phyloP scores from a whole-genome alignment of 2,888 invertebrate species.

The Crossocerus cetratus region DNA sequence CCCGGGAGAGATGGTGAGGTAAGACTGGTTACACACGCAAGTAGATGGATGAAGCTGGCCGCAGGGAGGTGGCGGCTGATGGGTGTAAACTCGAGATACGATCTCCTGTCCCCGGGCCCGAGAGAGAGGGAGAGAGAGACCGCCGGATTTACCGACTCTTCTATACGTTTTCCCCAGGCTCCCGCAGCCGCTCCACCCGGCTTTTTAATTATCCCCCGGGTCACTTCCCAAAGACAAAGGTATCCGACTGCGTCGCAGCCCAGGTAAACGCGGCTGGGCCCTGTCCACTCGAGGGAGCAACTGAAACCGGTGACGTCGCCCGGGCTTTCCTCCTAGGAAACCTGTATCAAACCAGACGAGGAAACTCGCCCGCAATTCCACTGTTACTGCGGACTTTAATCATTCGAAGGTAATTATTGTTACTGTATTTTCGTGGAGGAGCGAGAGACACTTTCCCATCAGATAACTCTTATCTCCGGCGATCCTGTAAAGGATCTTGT shows the following conservation, averaged over 20 bases:
- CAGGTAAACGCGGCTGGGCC: constrained; percentile 51
- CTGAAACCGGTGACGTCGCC: too few relatives aligned
- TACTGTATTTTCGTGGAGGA: too few relatives aligned
- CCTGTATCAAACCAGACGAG: too few relatives aligned
- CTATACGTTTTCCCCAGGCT: constrained; percentile 46
- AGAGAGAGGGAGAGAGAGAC: too few relatives aligned
- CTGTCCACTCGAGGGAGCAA: neutral
- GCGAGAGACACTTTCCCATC: too few relatives aligned
- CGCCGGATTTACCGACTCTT: constrained; percentile 57
- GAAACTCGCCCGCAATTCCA: too few relatives aligned
- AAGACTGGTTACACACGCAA: constrained; percentile 56
- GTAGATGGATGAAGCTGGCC: constrained; percentile 61
- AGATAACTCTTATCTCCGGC: too few relatives aligned
- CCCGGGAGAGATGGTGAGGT: constrained; percentile 27
- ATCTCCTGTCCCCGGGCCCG: constrained; percentile 63
- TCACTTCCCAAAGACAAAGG: constrained; percentile 64
- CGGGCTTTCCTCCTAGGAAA: too few relatives aligned
- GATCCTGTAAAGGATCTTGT: too few relatives aligned
- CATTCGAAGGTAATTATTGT: too few relatives aligned
- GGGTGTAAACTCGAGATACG: constrained; percentile 74
- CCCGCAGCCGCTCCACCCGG: constrained; percentile 47
- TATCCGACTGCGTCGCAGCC: constrained; percentile 43
- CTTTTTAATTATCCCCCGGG: constrained; percentile 70
- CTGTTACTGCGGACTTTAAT: too few relatives aligned
- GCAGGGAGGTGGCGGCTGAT: constrained; percentile 69